These are phyloP conservation scores for Pogonocherus hispidulus DNA, from an alignment of 2,888 invertebrate genomes.

Conservation along the genomic window DNA sequence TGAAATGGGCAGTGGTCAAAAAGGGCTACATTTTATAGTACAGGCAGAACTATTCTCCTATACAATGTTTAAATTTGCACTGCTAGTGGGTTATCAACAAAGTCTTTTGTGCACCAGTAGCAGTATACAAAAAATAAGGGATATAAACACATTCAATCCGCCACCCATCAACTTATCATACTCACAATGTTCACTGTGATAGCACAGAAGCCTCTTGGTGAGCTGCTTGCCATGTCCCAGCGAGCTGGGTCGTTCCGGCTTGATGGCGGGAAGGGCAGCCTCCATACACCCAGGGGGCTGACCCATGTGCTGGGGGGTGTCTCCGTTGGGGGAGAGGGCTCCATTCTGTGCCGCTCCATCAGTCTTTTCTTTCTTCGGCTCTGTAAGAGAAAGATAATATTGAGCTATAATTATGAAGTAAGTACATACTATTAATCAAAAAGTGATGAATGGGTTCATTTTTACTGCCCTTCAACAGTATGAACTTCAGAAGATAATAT, in stretches of 20 bases:
- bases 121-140: no score
- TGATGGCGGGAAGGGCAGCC: slow-evolving; percentile 56
- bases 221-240: slow-evolving; percentile 80
- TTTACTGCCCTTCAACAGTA: background rate
- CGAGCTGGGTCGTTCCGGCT: slow-evolving; percentile 86
- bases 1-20: no score
- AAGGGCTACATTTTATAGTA: no score
- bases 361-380: slow-evolving; percentile 95
- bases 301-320: slow-evolving; percentile 62
- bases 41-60: no score
- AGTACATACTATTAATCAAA: slow-evolving; percentile 10
- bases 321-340: slow-evolving; percentile 75
- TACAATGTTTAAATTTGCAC: no score
- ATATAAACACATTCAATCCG: no score
- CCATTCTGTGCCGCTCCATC: slow-evolving; percentile 75
- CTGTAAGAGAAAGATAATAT: slow-evolving; percentile 72
- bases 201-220: slow-evolving; percentile 83
- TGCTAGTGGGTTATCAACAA: no score
- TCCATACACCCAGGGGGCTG: slow-evolving; percentile 60
- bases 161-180: no score
- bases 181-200: slow-evolving; percentile 83
- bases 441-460: background rate
- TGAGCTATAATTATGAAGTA: background rate
- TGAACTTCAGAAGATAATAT: background rate
- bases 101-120: no score